Evolutionary conservation across 53 echinoderm and acorn worm species (phyloP).

Genomic region (Apostichopus leukothele): DNA sequence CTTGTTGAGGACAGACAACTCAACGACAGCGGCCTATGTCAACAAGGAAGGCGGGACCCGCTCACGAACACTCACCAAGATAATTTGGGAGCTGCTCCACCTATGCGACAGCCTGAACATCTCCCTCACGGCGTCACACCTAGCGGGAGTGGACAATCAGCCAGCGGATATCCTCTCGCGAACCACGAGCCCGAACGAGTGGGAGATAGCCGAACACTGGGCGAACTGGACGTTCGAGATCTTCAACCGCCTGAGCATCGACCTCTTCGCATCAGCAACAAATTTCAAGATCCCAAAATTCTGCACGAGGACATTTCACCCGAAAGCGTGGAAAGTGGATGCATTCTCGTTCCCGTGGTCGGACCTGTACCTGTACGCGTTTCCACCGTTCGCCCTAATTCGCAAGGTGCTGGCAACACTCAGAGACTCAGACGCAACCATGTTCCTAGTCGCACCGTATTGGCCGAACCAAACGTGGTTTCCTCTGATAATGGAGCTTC

Average conservation of each 20-base stretch:
- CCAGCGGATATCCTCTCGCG: conserved; percentile 34
- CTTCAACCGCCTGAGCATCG: conserved; percentile 13
- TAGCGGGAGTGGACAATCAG: conserved; percentile 27
- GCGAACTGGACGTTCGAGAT: conserved; percentile 4
- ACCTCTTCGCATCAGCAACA: conserved; percentile 32
- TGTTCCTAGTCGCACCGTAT: conserved; percentile 33
- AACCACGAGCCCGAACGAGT: not conserved
- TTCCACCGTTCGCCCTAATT: conserved; percentile 40
- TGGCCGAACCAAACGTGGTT: conserved; percentile 56
- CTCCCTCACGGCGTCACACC: conserved; percentile 28
- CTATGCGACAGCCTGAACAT: conserved; percentile 15
- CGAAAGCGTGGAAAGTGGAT: conserved; percentile 11
- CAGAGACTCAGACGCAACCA: not conserved
- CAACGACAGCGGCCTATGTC: conserved; percentile 51
- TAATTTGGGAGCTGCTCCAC: conserved; percentile 5
- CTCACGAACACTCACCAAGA: conserved; percentile 17
- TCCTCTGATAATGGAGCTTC: conserved; percentile 19
- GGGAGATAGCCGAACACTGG: not conserved
- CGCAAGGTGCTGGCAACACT: conserved; percentile 8
- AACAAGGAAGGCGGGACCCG: conserved; percentile 55
- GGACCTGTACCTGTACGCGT: conserved; percentile 27
- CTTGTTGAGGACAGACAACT: conserved; percentile 46
- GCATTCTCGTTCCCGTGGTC: conserved; percentile 28
- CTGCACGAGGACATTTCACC: conserved; percentile 32
- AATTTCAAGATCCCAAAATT: conserved; percentile 30